Evolutionary conservation across 2,888 invertebrate species (phyloP).

Genomic region (Drosophila ezoana): DNA sequence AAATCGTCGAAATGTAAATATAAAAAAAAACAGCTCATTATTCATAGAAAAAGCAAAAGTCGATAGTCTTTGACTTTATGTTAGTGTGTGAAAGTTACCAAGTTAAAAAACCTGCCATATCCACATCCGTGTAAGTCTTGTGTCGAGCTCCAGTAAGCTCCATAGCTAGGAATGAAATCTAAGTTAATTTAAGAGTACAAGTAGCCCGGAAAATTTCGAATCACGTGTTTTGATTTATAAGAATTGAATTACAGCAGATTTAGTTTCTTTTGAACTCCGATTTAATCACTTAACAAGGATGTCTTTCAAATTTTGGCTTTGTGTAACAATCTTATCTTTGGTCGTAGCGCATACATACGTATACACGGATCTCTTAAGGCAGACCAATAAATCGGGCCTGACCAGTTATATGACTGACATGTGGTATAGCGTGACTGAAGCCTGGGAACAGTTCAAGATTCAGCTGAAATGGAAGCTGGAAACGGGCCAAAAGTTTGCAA

Average conservation of each 20-base stretch:
- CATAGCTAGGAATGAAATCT: too few relatives aligned
- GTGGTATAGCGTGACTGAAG: background rate
- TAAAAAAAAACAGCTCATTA: too few relatives aligned
- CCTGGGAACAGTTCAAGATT: background rate
- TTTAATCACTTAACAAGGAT: slow-evolving; percentile 4
- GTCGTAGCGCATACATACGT: slow-evolving; percentile 32
- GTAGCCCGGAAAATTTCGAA: too few relatives aligned
- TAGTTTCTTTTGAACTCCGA: background rate
- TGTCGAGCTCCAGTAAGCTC: too few relatives aligned
- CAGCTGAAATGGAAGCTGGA: slow-evolving; percentile 22
- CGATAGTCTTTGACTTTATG: too few relatives aligned
- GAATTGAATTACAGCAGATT: background rate
- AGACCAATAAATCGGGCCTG: background rate
- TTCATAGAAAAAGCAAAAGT: too few relatives aligned
- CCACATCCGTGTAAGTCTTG: too few relatives aligned
- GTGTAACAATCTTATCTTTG: slow-evolving; percentile 20
- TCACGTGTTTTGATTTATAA: too few relatives aligned
- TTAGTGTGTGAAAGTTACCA: too few relatives aligned
- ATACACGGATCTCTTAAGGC: background rate
- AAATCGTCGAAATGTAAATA: too few relatives aligned
- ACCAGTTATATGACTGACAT: background rate
- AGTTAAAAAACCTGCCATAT: too few relatives aligned
- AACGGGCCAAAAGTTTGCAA: background rate
- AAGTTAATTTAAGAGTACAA: too few relatives aligned
- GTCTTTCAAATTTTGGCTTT: slow-evolving; percentile 38